Base-by-base conservation (phyloP, 2,888 invertebrate genomes). In the Allygus modestus region DNA sequence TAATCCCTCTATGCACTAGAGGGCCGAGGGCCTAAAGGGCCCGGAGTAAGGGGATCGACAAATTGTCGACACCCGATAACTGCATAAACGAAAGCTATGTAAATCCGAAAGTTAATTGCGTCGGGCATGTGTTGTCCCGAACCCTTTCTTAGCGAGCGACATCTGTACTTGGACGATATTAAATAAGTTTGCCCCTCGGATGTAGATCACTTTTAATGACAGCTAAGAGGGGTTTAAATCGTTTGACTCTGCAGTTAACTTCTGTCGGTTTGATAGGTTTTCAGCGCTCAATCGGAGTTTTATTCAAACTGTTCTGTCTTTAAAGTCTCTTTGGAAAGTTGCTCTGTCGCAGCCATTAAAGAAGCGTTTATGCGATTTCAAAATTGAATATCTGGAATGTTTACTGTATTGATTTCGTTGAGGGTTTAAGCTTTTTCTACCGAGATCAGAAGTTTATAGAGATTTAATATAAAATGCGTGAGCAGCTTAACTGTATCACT, bases 131-230 rank as follows among this genome's bases (percentile, higher is more conserved):
- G 58, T 20, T 73, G 73, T 69, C 7, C 31, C 5, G 5, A 79
- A 51, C 79, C 79, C 58, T 79, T 79, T 37, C 79, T 79, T 46
- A 28, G 61, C 28, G 77, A 26, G 75, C 51, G 51, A 79, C 79
- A 79, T 79, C 79, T 79, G 79, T 79, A 79, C 33, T 37, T 28
- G 43, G 77, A 69, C 79, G n/a, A 79, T 79, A 79, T 79, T 79
- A 79, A 79, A 79, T 79, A 79, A 79, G 79, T 79, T 79, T 28
- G 28, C 79, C 79, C 79, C 79, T n/a, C 54, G 43, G 77, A 77
- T 79, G 79, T 79, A 79, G 79, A 79, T 79, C 79, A 79, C 79
- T 54, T 79, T 71, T 79, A 79, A 79, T 79, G 79, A 79, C 79
- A 79, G 54, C 79, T 20, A 28, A 77, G 79, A 58, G 79, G 79